A percentile compares a stretch with the other conserved stretches of the same genome.
Conservation (phyloP, 1,140 invertebrate genomes). For the Aphelinus atriplicis region DNA sequence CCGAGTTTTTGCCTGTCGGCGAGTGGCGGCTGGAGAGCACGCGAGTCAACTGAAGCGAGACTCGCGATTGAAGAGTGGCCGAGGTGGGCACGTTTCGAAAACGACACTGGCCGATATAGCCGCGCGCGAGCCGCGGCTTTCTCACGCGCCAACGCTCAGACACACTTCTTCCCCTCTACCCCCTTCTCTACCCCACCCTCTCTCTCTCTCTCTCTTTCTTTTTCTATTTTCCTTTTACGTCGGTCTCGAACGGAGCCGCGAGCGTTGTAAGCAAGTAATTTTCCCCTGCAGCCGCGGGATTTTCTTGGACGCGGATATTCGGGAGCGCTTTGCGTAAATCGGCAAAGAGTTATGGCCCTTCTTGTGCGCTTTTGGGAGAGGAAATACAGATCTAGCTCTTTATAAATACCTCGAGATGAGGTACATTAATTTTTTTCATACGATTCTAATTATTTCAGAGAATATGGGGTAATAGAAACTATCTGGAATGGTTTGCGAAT, state of each 20-base stretch:
- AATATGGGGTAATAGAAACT: too few relatives aligned
- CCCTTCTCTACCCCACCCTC: background rate
- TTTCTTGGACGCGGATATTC: too few relatives aligned
- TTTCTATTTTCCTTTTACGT: background rate
- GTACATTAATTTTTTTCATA: too few relatives aligned
- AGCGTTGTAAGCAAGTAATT: background rate
- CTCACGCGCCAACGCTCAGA: constrained; percentile 5
- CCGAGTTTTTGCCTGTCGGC: background rate
- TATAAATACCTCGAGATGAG: too few relatives aligned
- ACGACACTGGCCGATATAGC: constrained; percentile 7
- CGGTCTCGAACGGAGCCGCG: constrained; percentile 44
- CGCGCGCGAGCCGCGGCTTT: too few relatives aligned
- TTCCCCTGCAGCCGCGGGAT: background rate
- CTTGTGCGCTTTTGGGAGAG: too few relatives aligned
- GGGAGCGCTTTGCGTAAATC: too few relatives aligned
- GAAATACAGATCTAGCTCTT: too few relatives aligned
- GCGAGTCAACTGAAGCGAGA: background rate
- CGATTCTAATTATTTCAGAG: too few relatives aligned
- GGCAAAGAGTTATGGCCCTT: too few relatives aligned
- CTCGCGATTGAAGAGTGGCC: background rate
- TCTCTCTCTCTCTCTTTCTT: background rate
- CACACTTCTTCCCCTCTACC: background rate
- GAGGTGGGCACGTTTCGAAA: constrained; percentile 8
- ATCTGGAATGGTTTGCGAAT: too few relatives aligned
- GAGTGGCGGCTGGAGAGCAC: background rate